phyloP scores from a whole-genome alignment of 2,797 vertebrate genomes.

The Mycteria americana region DNA sequence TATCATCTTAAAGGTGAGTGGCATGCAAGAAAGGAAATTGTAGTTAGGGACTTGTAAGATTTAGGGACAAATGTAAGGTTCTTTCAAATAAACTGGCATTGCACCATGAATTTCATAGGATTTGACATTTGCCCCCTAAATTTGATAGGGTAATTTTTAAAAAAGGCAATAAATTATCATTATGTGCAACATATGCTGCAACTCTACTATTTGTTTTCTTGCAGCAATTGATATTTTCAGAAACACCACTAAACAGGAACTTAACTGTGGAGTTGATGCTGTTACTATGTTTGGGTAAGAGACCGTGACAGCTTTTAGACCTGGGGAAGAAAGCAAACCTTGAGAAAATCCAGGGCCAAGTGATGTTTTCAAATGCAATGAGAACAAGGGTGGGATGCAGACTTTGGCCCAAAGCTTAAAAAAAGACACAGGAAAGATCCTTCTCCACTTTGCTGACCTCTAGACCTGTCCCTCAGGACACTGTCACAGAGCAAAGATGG shows the following conservation, averaged over 20 bases:
- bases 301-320: background rate
- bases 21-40: constrained; percentile 2
- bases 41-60: background rate
- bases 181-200: background rate
- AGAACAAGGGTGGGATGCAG: background rate
- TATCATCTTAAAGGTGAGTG: constrained; percentile 63
- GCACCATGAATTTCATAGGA: background rate
- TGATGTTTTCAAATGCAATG: background rate
- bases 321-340: background rate
- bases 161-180: background rate
- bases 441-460: background rate
- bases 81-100: background rate
- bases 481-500: background rate
- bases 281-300: background rate
- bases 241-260: background rate
- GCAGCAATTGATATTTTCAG: background rate
- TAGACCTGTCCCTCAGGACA: background rate
- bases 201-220: background rate
- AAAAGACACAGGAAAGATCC: background rate
- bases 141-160: background rate
- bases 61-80: background rate
- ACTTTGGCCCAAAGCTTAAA: background rate
- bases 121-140: background rate
- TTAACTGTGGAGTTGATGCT: background rate
- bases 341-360: background rate